phyloP scores from a whole-genome alignment of 2,888 invertebrate species.

The Slavum lentiscoides region DNA sequence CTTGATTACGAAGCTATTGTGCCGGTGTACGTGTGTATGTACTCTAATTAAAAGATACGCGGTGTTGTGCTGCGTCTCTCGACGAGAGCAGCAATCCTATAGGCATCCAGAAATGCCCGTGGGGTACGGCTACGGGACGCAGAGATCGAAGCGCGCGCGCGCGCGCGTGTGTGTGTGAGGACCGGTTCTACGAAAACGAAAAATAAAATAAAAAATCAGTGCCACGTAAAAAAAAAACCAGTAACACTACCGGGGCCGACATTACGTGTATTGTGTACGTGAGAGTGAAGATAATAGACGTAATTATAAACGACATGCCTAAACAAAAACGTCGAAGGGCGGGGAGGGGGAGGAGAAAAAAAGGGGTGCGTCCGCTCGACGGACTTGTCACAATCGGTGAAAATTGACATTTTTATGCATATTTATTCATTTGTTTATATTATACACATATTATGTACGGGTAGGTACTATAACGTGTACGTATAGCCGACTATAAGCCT shows the following conservation, averaged over 20 bases:
- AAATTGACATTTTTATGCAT: neutral
- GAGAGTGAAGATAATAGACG: slow-evolving; percentile 15
- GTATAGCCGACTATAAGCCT: no score
- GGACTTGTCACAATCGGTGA: neutral
- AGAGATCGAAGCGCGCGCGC: neutral
- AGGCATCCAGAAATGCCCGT: neutral
- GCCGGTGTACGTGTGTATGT: slow-evolving; percentile 1
- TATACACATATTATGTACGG: no score
- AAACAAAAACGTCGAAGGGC: neutral
- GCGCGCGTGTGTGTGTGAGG: no score
- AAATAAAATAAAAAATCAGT: slow-evolving; percentile 4
- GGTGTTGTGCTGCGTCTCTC: no score
- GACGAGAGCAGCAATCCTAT: neutral
- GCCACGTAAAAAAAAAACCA: slow-evolving; percentile 24
- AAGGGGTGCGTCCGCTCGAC: neutral
- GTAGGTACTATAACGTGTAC: no score
- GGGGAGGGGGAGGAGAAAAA: neutral
- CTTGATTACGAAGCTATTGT: slow-evolving; percentile 28
- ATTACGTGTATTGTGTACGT: neutral
- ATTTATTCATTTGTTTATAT: no score
- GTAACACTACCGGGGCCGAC: neutral
- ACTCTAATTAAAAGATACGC: slow-evolving; percentile 41
- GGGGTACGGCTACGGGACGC: neutral
- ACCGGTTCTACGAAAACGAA: slow-evolving; percentile 38
- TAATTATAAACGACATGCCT: slow-evolving; percentile 17